Conservation (phyloP, 2,113 vertebrate genomes). For the Sigmodon hispidus region DNA sequence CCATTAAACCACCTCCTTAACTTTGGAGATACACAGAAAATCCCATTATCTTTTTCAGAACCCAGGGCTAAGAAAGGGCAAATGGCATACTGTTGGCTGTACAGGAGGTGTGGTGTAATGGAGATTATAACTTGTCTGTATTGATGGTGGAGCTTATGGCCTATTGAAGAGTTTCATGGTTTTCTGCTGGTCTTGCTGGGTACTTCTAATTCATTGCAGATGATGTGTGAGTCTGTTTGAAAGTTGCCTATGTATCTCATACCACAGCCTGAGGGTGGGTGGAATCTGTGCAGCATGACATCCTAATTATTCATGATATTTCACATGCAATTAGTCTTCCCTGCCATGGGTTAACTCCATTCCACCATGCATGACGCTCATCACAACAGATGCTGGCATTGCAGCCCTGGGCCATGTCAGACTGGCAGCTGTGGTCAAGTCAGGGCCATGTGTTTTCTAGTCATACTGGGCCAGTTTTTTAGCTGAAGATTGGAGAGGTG, state of each 20-base stretch:
- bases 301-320: constrained; percentile 59
- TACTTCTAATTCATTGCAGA: constrained; percentile 51
- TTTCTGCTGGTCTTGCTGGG: neutral
- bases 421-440: neutral
- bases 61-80: neutral
- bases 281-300: neutral
- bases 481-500: neutral
- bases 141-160: neutral
- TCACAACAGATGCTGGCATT: neutral
- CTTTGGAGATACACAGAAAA: neutral
- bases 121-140: no score
- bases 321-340: constrained; percentile 49
- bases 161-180: neutral
- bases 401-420: neutral
- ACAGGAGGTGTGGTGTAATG: neutral
- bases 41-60: neutral
- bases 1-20: neutral
- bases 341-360: neutral
- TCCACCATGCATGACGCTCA: neutral
- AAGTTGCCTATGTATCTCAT: neutral
- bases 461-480: neutral
- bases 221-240: neutral
- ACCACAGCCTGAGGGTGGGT: constrained; percentile 34
- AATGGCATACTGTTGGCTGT: rapidly evolving
- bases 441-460: neutral